These are phyloP conservation scores for Drosophila simulans DNA, from an alignment of 1,140 invertebrate species.

Conservation along the genomic window DNA sequence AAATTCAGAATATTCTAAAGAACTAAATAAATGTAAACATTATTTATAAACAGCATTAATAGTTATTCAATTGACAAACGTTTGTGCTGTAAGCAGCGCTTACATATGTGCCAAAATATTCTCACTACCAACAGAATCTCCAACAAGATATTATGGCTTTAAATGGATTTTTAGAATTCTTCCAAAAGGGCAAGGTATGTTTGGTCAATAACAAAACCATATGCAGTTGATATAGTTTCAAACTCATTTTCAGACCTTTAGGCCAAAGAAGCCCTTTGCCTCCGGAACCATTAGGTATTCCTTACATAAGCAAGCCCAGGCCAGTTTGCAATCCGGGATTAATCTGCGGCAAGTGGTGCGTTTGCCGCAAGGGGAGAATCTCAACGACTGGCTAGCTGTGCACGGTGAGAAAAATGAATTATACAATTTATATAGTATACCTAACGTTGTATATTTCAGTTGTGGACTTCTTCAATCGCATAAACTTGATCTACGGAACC, in stretches of 20 bases:
- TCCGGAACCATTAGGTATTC: slow-evolving; percentile 96
- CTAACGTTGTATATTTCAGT: slow-evolving; percentile 86
- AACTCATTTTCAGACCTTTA: slow-evolving; percentile 89
- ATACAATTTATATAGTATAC: too few species aligned
- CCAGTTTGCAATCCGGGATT: slow-evolving; percentile 96
- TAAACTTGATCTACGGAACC: slow-evolving; percentile 97
- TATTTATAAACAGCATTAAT: background rate
- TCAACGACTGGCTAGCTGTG: slow-evolving; percentile 98
- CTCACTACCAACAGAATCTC: slow-evolving; percentile 5
- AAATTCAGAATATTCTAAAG: slow-evolving; percentile 12
- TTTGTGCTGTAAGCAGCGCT: background rate
- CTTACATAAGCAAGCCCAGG: slow-evolving; percentile 96
- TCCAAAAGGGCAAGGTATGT: slow-evolving; percentile 91
- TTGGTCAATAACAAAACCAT: slow-evolving; percentile 34
- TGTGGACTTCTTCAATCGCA: slow-evolving; percentile 98
- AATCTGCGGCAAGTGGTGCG: slow-evolving; percentile 94
- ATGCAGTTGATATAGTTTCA: slow-evolving; percentile 1
- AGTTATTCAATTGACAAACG: background rate
- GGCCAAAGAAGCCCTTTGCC: slow-evolving; percentile 95
- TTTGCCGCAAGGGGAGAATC: slow-evolving; percentile 93
- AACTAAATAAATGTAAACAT: slow-evolving; percentile 17
- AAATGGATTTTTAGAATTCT: slow-evolving; percentile 91
- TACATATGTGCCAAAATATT: slow-evolving; percentile 4
- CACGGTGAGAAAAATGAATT: slow-evolving; percentile 89
- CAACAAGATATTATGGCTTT: slow-evolving; percentile 85